Conservation (phyloP, 2,888 invertebrate genomes). For the Hyalella azteca region DNA sequence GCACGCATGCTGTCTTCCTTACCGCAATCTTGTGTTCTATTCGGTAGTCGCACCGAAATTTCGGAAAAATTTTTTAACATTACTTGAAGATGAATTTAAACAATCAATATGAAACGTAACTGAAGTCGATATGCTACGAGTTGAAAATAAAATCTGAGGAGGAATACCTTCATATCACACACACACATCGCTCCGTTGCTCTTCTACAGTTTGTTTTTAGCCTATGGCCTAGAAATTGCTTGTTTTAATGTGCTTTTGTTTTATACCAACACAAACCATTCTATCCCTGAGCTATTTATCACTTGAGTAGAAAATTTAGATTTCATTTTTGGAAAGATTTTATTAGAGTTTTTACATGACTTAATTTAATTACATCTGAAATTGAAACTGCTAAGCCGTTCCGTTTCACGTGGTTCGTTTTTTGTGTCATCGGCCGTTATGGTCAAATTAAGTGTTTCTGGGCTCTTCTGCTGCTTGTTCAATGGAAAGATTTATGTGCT, state of each 20-base stretch:
- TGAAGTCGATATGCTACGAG: too few species aligned
- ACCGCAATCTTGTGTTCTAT: conserved; percentile 1
- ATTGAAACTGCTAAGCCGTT: not conserved
- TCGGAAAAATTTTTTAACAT: conserved; percentile 5
- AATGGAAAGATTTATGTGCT: not conserved
- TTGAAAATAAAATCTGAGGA: not conserved
- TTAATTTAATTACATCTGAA: not conserved
- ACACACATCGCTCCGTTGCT: conserved; percentile 18
- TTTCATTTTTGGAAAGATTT: not conserved
- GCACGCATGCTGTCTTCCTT: conserved; percentile 12
- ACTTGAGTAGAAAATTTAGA: not conserved
- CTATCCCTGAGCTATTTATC: not conserved
- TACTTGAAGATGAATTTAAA: too few species aligned
- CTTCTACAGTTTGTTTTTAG: not conserved
- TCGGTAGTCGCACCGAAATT: not conserved
- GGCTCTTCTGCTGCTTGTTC: conserved; percentile 2
- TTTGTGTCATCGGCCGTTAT: not conserved
- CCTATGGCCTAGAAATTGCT: conserved; percentile 9
- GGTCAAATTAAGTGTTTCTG: not conserved
- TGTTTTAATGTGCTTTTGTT: conserved; percentile 16
- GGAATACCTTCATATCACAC: conserved; percentile 22
- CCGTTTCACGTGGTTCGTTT: not conserved
- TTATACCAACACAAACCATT: not conserved
- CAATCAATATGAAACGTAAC: too few species aligned
- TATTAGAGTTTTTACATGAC: not conserved